Conservation (phyloP, 2,888 invertebrate genomes). For the Podabrus alpinus region DNA sequence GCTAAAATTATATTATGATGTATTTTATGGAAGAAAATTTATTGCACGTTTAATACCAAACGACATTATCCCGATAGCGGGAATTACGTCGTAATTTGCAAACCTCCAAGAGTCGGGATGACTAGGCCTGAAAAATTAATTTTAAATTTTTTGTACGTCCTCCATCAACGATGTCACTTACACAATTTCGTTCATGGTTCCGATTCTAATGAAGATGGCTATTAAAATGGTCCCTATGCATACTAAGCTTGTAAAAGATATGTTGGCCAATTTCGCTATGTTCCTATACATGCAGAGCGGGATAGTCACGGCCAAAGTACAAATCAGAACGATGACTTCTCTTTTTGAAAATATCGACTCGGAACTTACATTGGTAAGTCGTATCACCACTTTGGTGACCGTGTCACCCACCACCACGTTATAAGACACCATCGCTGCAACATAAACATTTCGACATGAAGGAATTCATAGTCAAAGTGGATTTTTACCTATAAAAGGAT, state of each 20-base stretch:
- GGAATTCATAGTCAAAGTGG: background rate
- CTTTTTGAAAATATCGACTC: conserved; percentile 64
- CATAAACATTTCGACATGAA: conserved; percentile 3
- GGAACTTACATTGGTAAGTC: conserved; percentile 64
- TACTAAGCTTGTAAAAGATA: conserved; percentile 69
- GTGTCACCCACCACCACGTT: conserved; percentile 88
- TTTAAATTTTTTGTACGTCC: background rate
- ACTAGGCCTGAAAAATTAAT: conserved; percentile 60
- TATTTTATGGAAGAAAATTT: background rate
- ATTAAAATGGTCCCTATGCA: conserved; percentile 75
- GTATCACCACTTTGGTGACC: conserved; percentile 77
- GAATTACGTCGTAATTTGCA: conserved; percentile 73
- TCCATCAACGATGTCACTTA: conserved; percentile 58
- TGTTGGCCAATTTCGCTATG: conserved; percentile 71
- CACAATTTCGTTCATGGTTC: conserved; percentile 64
- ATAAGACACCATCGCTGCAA: conserved; percentile 84
- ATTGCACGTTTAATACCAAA: conserved; percentile 62
- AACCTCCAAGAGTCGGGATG: conserved; percentile 72
- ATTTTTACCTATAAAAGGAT: conserved; percentile 79
- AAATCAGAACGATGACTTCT: conserved; percentile 71
- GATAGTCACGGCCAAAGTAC: conserved; percentile 74
- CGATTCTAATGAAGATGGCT: conserved; percentile 66
- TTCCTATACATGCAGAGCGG: conserved; percentile 81
- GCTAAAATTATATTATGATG: conserved; percentile 57
- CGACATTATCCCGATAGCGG: conserved; percentile 83